These are phyloP conservation scores for Xestia c-nigrum DNA, from an alignment of 2,888 invertebrate species.

Conservation along the genomic window DNA sequence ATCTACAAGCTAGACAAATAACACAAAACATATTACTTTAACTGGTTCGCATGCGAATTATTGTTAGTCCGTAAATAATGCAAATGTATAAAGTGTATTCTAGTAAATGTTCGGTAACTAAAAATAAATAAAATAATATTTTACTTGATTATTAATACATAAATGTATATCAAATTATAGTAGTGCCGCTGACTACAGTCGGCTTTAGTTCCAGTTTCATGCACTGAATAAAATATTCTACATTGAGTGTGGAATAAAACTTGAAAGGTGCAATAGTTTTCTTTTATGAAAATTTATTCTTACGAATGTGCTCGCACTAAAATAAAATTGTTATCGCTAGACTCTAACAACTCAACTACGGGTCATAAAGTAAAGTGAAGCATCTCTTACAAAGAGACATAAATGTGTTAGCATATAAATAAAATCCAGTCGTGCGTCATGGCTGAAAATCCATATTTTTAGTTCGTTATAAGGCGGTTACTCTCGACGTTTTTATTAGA, in stretches of 20 bases:
- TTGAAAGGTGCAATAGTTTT: slow-evolving; percentile 3
- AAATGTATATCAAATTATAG: not conserved
- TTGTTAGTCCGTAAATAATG: too few relatives aligned
- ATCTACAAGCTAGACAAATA: not conserved
- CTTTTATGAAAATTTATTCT: slow-evolving; percentile 12
- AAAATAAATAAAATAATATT: not conserved
- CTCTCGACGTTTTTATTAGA: slow-evolving; percentile 69
- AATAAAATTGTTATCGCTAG: slow-evolving; percentile 59
- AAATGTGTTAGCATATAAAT: slow-evolving; percentile 83
- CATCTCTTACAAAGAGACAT: slow-evolving; percentile 77
- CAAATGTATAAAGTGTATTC: too few relatives aligned
- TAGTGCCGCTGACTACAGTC: not conserved
- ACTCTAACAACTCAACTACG: slow-evolving; percentile 58
- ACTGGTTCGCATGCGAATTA: not conserved
- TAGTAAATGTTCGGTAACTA: not conserved
- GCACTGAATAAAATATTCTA: not conserved
- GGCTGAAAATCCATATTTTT: slow-evolving; percentile 70
- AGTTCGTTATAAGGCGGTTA: slow-evolving; percentile 65
- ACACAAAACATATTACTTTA: not conserved
- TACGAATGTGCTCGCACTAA: slow-evolving; percentile 14
- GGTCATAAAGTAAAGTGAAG: slow-evolving; percentile 77
- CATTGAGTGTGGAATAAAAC: not conserved
- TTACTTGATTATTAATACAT: not conserved
- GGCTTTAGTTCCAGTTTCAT: not conserved
- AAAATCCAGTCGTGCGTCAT: slow-evolving; percentile 80